phyloP scores from a whole-genome alignment of 2,797 vertebrate species.

The Chaetophractus vellerosus region DNA sequence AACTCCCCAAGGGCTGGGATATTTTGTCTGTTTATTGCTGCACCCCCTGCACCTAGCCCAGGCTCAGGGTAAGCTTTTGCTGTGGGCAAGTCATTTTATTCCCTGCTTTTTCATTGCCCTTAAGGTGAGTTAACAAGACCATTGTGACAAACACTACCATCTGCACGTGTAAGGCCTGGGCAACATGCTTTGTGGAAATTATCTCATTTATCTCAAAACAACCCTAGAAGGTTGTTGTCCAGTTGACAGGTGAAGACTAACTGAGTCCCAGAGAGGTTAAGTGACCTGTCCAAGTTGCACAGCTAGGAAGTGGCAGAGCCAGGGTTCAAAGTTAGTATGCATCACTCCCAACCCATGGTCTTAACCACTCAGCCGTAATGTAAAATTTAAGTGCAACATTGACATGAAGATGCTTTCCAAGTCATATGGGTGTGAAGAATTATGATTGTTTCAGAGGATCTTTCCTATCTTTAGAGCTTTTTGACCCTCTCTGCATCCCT shows the following conservation, averaged over 20 bases:
- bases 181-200: neutral
- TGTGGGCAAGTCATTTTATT: neutral
- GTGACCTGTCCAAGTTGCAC: neutral
- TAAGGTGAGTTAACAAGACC: accelerated
- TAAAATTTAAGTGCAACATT: neutral
- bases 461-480: neutral
- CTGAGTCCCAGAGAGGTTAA: neutral
- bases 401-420: neutral
- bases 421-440: neutral
- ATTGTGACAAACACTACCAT: neutral
- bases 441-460: accelerated
- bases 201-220: neutral
- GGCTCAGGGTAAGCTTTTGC: neutral
- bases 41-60: neutral
- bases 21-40: neutral
- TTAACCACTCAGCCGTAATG: neutral
- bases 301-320: neutral
- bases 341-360: neutral
- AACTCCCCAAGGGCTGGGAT: neutral
- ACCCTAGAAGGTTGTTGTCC: neutral
- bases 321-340: neutral
- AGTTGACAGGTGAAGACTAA: neutral
- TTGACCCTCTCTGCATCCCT: neutral
- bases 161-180: accelerated
- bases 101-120: neutral